Evolutionary conservation across 2,797 vertebrate genomes (phyloP), one percentile per base, ranked within the genome.

Genomic region (Sebastes diaconus): DNA sequence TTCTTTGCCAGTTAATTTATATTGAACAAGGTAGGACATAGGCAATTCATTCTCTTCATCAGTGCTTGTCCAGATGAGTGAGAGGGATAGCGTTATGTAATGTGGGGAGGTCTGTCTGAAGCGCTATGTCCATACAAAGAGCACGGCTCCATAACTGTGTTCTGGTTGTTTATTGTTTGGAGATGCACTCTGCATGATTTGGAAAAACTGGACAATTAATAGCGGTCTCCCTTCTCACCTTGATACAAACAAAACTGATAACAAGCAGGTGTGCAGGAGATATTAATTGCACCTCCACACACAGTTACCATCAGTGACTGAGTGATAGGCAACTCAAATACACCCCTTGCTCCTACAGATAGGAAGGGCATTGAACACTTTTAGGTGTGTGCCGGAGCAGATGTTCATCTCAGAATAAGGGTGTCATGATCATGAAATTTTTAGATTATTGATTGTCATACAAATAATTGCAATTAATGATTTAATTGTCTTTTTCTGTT

Each of bases 1-100:
- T 16, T 63, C 13, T 58, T 22, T 46, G 18, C 29, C 22, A 7
- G 8, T 65, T 75, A 24, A 79, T 77, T 73, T 60, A 60, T 29
- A 8, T 60, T 61, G 32, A 80, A 85, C 10, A 50, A 82, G 30
- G n/a, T 64, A 25, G 27, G 59, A 58, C n/a, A 71, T 6, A 20
- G 4, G 20, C 8, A 20, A 9, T 14, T 54, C 59, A 52, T 66
- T 59, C 29, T 58, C 50, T 30, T 57, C 18, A 32, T 57, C 39
- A n/a, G 39, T 63, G 27, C 61, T 84, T 79, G 29, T 59, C 29
- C 13, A 54, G 54, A 16, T 64, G 13, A 30, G 29, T 5, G 25
- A 65, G 61, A 73, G 25, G 16, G 39, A n/a, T 18, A 10, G n/a
- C 22, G n/a, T 64, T 27, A 11, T 11, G 20, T 5, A 50, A 10